Evolutionary conservation across 1,140 invertebrate species (phyloP).

Genomic region (Portunus trituberculatus): DNA sequence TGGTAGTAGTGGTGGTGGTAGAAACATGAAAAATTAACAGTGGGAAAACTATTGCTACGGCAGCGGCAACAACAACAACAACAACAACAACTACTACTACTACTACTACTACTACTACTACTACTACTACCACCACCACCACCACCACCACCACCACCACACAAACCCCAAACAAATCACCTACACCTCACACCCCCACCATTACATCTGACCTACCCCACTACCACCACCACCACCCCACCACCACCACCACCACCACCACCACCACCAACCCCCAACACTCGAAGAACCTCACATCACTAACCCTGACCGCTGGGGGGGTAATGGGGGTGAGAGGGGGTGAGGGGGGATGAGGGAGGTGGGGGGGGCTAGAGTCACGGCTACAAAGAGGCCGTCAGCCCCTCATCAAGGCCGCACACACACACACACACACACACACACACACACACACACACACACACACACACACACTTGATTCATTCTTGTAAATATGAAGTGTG

Average conservation of each 20-base stretch:
- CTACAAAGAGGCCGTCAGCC: neutral
- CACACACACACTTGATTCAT: neutral
- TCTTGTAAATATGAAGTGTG: neutral
- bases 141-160: neutral
- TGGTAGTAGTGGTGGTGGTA: neutral
- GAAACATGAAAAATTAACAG: neutral
- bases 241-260: neutral
- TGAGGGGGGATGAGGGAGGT: neutral
- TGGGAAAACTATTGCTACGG: neutral
- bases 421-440: constrained; percentile 46
- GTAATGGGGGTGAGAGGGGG: neutral
- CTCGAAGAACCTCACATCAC: neutral
- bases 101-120: too few relatives aligned
- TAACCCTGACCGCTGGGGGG: neutral
- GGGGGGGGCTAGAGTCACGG: neutral
- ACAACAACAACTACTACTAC: too few relatives aligned
- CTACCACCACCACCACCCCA: neutral
- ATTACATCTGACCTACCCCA: neutral
- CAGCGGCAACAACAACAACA: too few relatives aligned
- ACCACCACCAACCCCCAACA: neutral
- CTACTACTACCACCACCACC: too few relatives aligned
- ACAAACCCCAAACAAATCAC: neutral
- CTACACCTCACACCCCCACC: neutral
- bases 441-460: constrained; percentile 24
- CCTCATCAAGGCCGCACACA: neutral